Evolutionary conservation across 2,888 invertebrate species (phyloP).

Genomic region (Salticus scenicus): DNA sequence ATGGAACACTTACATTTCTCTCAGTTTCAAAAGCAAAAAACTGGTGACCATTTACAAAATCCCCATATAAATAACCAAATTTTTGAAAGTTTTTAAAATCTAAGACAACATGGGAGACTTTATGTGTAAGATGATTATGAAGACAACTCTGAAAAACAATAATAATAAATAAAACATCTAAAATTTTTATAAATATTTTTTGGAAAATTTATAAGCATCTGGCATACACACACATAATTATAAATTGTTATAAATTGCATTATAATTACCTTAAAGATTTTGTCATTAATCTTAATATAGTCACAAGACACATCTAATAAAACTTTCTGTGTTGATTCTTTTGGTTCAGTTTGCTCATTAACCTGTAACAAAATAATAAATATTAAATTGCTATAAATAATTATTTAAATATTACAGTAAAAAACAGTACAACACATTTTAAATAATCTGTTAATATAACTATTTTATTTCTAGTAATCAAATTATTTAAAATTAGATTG

Average conservation of each 20-base stretch:
- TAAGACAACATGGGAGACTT: slow-evolving; percentile 46
- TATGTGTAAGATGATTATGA: slow-evolving; percentile 27
- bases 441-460: too few relatives aligned
- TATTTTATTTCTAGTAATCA: too few relatives aligned
- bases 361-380: too few relatives aligned
- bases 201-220: background rate
- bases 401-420: too few relatives aligned
- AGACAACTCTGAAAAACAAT: slow-evolving; percentile 36
- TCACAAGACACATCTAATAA: slow-evolving; percentile 18
- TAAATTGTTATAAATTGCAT: background rate
- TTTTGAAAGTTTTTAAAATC: slow-evolving; percentile 15
- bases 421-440: too few relatives aligned
- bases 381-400: too few relatives aligned
- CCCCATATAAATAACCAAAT: slow-evolving; percentile 58
- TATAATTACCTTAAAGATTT: slow-evolving; percentile 30
- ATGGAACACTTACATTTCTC: slow-evolving; percentile 29
- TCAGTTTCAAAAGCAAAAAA: slow-evolving; percentile 43
- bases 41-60: slow-evolving; percentile 34
- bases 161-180: background rate
- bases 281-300: slow-evolving; percentile 32
- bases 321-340: slow-evolving; percentile 17
- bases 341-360: too few relatives aligned
- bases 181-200: background rate
- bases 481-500: too few relatives aligned
- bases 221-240: background rate